Evolutionary conservation across 2,888 invertebrate species (phyloP).

Genomic region (Cremastobaeus sp.): DNA sequence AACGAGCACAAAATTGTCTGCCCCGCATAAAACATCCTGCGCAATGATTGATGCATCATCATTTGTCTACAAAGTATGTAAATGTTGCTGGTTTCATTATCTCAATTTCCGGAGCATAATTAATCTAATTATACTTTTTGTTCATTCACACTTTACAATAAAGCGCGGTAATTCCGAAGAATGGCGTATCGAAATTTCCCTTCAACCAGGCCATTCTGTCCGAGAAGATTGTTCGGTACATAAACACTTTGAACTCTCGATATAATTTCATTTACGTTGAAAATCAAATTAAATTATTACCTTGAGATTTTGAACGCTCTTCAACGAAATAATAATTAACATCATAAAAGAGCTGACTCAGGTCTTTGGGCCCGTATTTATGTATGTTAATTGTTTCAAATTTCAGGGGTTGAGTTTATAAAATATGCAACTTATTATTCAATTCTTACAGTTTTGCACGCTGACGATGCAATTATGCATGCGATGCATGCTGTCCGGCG

Average conservation of each 20-base stretch:
- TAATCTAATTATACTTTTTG: no score
- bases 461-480: conserved; percentile 60
- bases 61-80: conserved; percentile 29
- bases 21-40: conserved; percentile 36
- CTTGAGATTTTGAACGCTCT: conserved; percentile 18
- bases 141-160: no score
- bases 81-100: conserved; percentile 6
- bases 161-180: no score
- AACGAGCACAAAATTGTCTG: conserved; percentile 46
- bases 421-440: conserved; percentile 56
- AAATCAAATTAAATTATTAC: conserved; percentile 50
- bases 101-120: background rate
- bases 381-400: conserved; percentile 59
- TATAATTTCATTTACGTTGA: conserved; percentile 40
- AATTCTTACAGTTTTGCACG: conserved; percentile 56
- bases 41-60: conserved; percentile 39
- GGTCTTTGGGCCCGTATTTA: conserved; percentile 41
- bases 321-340: conserved; percentile 49
- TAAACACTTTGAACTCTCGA: conserved; percentile 29
- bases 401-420: conserved; percentile 52
- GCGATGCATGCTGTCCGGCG: conserved; percentile 46
- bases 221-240: background rate
- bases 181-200: no score
- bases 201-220: no score
- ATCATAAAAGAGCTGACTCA: conserved; percentile 39